Evolutionary conservation across 2,888 invertebrate species (phyloP), one percentile per base, ranked within the genome.

Genomic region (Lycia hirtaria): DNA sequence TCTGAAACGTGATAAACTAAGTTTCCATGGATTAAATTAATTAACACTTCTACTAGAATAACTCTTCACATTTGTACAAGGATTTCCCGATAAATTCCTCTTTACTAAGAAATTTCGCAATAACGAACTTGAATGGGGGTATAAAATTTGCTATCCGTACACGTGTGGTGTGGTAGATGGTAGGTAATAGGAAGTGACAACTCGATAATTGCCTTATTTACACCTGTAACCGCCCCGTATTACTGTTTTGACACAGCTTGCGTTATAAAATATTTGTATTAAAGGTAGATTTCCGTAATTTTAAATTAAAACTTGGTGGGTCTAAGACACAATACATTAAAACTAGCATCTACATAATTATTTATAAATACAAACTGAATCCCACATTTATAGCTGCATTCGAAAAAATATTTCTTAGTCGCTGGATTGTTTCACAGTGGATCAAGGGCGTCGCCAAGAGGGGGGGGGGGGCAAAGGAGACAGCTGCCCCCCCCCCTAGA

Each of bases 171-270:
- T n/a, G n/a, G n/a, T n/a, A n/a, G n/a, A n/a, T n/a, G n/a, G n/a
- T n/a, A n/a, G n/a, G n/a, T n/a, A n/a, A n/a, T 76, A 77, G 87
- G 84, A 87, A 82, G 87, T 76, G 89, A 83, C 83, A 89, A 89
- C 68, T 85, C 78, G 88, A 64, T 89, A 91, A 90, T 90, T 83
- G 78, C 68, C 73, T 81, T 70, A 76, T 76, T 81, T 80, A 83
- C 90, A 90, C 87, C 88, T 90, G 88, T 79, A 56, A 41, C 22
- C 56, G 56, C 62, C 41, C 33, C 33, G 9, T 44, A 44, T 43
- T 48, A 43, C 26, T 48, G 62, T 52, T 60, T 48, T 63, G 63
- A 65, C 63, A 63, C 54, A 50, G 50, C 63, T 61, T 48, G 62
- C 62, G 60, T 48, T 59, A 54, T 60, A 58, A 64, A 67, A 67